A percentile compares a stretch with the other conserved stretches of the same genome.
Conservation (phyloP, 2,888 invertebrate genomes). For the Dryobota labecula region DNA sequence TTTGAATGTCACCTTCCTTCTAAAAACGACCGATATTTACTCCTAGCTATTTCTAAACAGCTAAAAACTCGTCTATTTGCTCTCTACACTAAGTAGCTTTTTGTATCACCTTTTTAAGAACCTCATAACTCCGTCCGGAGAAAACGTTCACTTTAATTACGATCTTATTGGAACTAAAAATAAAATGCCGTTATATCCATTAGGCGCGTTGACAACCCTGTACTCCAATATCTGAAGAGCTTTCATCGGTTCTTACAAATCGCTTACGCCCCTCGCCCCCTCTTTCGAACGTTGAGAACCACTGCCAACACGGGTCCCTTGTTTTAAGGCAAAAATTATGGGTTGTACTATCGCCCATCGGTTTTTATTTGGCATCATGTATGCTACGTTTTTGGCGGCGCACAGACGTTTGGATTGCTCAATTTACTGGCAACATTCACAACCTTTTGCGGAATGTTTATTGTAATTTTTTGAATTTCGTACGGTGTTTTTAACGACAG, state of each 20-base stretch:
- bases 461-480: slow-evolving; percentile 57
- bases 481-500: slow-evolving; percentile 48
- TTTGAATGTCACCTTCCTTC: neutral
- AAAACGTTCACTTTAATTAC: slow-evolving; percentile 66
- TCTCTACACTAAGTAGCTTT: slow-evolving; percentile 41
- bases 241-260: slow-evolving; percentile 88
- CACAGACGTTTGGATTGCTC: slow-evolving; percentile 60
- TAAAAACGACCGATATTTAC: slow-evolving; percentile 5
- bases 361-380: slow-evolving; percentile 63
- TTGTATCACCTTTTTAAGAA: slow-evolving; percentile 57
- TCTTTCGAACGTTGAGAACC: slow-evolving; percentile 64
- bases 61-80: slow-evolving; percentile 32
- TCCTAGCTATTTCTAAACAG: slow-evolving; percentile 31
- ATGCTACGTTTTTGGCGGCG: slow-evolving; percentile 55
- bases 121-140: slow-evolving; percentile 56
- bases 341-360: slow-evolving; percentile 68
- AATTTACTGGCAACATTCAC: slow-evolving; percentile 56
- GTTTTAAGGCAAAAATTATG: slow-evolving; percentile 80
- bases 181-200: slow-evolving; percentile 72
- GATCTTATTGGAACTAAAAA: slow-evolving; percentile 65
- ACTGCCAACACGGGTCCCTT: slow-evolving; percentile 71
- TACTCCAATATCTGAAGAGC: slow-evolving; percentile 83
- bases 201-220: slow-evolving; percentile 83
- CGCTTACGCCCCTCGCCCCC: slow-evolving; percentile 78
- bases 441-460: slow-evolving; percentile 61